Conservation (phyloP, 2,113 vertebrate species). For the Oncorhynchus mykiss region DNA sequence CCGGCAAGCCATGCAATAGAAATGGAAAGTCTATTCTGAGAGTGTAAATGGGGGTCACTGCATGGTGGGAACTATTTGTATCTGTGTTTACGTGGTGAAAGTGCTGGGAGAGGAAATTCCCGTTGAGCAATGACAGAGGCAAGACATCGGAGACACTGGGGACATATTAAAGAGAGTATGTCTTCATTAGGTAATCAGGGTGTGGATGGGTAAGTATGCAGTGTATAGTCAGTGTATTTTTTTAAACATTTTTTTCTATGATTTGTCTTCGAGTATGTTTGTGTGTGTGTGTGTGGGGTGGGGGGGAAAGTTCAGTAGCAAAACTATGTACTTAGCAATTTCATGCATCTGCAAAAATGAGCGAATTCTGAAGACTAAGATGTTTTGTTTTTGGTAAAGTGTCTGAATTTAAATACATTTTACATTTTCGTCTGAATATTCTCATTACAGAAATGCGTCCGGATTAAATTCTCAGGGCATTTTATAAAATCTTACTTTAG, state of each 20-base stretch:
- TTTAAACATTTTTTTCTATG: background rate
- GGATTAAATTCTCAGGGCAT: too few species aligned
- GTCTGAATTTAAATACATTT: too few species aligned
- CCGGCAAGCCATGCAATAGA: background rate
- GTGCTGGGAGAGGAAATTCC: slow-evolving; percentile 14
- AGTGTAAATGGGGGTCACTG: background rate
- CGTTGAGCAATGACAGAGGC: background rate
- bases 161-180: background rate
- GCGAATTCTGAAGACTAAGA: background rate
- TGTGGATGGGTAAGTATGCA: background rate
- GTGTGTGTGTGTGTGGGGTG: background rate
- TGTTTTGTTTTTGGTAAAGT: background rate
- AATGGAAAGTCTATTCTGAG: slow-evolving; percentile 22
- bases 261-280: background rate
- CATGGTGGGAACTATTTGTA: slow-evolving; percentile 6
- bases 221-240: background rate
- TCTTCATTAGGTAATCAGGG: background rate
- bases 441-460: too few species aligned
- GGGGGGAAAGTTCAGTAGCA: background rate
- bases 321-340: background rate
- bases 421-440: too few species aligned
- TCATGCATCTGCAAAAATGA: background rate
- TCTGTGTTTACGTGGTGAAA: slow-evolving; percentile 21
- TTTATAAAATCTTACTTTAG: too few species aligned
- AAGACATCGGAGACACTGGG: background rate